phyloP scores from a whole-genome alignment of 2,888 invertebrate genomes.

The Drosophila borborema region DNA sequence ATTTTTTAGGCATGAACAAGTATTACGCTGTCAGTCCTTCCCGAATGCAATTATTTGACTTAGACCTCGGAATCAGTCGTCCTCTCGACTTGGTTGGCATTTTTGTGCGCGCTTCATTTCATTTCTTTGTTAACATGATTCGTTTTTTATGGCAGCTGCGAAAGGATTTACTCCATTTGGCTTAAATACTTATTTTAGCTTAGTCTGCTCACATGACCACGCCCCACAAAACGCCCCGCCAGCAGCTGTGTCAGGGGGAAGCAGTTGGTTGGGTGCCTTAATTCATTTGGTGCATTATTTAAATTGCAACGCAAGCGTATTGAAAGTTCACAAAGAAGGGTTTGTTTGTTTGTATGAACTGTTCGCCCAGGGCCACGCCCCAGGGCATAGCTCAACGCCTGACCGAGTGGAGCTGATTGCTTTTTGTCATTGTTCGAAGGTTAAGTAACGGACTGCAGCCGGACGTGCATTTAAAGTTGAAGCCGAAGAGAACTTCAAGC shows the following conservation, averaged over 20 bases:
- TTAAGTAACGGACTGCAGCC: slow-evolving; percentile 14
- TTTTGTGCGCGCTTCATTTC: slow-evolving; percentile 76
- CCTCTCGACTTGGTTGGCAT: slow-evolving; percentile 44
- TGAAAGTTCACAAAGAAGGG: slow-evolving; percentile 35
- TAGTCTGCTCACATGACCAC: slow-evolving; percentile 20
- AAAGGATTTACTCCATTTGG: slow-evolving; percentile 76
- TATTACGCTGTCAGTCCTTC: neutral
- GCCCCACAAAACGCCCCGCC: neutral
- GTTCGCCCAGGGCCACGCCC: slow-evolving; percentile 1
- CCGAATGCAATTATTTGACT: neutral
- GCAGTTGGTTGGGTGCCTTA: slow-evolving; percentile 47
- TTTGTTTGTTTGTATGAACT: slow-evolving; percentile 35
- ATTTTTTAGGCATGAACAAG: neutral
- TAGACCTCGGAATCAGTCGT: slow-evolving; percentile 43
- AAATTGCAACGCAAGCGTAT: slow-evolving; percentile 62
- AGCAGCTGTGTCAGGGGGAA: neutral
- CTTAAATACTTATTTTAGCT: slow-evolving; percentile 57
- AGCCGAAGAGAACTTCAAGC: neutral
- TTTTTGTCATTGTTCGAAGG: slow-evolving; percentile 37
- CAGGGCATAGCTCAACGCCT: neutral
- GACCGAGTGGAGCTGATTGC: slow-evolving; percentile 32
- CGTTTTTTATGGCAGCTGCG: slow-evolving; percentile 63
- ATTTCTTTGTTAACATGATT: slow-evolving; percentile 74
- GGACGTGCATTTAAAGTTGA: slow-evolving; percentile 1
- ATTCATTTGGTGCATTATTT: slow-evolving; percentile 74